These are phyloP conservation scores for Listrodromus nycthemerus DNA, from an alignment of 2,888 invertebrate species.

Conservation along the genomic window DNA sequence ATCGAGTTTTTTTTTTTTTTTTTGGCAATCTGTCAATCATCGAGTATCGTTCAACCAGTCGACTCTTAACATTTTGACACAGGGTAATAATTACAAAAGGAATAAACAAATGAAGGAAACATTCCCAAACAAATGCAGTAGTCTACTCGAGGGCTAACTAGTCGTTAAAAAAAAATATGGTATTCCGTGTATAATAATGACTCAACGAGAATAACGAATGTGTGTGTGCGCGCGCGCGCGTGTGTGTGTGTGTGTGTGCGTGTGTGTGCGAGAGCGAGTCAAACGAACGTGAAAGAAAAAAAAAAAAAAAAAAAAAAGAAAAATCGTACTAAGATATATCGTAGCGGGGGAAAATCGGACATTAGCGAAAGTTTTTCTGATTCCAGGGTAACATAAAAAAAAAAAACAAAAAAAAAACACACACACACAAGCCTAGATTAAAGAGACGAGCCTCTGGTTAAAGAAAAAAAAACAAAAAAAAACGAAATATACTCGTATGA, in stretches of 20 bases:
- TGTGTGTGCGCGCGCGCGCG: slow-evolving; percentile 4
- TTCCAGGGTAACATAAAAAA: slow-evolving; percentile 80
- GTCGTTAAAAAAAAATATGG: slow-evolving; percentile 69
- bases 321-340: slow-evolving; percentile 72
- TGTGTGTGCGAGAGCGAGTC: slow-evolving; percentile 44
- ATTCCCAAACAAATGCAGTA: slow-evolving; percentile 75
- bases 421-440: slow-evolving; percentile 58
- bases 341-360: slow-evolving; percentile 79
- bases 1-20: no score
- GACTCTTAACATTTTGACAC: slow-evolving; percentile 76
- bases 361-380: slow-evolving; percentile 81
- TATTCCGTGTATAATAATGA: slow-evolving; percentile 77
- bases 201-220: slow-evolving; percentile 45
- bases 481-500: slow-evolving; percentile 40
- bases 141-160: slow-evolving; percentile 62
- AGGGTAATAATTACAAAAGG: slow-evolving; percentile 80
- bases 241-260: slow-evolving; percentile 17
- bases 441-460: slow-evolving; percentile 43
- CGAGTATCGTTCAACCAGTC: slow-evolving; percentile 71
- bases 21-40: background rate
- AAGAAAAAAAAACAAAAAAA: slow-evolving; percentile 37
- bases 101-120: slow-evolving; percentile 69
- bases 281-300: slow-evolving; percentile 64
- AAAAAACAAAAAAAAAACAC: slow-evolving; percentile 32
- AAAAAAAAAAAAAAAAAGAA: slow-evolving; percentile 62